Conservation (phyloP, 2,888 invertebrate genomes). For the Rhabditoides inermis region DNA sequence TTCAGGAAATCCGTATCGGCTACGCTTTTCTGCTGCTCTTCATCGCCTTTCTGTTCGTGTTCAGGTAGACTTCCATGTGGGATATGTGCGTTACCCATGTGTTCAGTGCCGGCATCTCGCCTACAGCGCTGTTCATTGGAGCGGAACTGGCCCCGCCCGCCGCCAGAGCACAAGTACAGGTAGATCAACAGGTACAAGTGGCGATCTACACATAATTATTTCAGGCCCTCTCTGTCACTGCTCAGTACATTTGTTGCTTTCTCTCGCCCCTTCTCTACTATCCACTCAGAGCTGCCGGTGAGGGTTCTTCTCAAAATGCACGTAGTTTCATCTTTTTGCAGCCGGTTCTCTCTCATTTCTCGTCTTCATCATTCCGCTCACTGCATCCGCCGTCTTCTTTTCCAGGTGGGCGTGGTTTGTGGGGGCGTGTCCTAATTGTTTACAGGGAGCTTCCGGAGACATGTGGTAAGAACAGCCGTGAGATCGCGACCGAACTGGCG, state of each 20-base stretch:
- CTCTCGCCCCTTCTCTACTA: constrained; percentile 37
- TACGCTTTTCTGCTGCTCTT: constrained; percentile 32
- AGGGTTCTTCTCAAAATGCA: not conserved
- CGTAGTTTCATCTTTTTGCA: not conserved
- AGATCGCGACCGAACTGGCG: constrained; percentile 11
- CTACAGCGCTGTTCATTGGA: constrained; percentile 38
- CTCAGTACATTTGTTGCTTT: constrained; percentile 40
- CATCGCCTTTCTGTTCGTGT: constrained; percentile 32
- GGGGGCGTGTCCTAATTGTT: not conserved
- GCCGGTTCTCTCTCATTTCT: constrained; percentile 31
- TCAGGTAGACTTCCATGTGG: constrained; percentile 14
- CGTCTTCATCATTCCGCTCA: constrained; percentile 34
- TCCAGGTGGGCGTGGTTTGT: constrained; percentile 13
- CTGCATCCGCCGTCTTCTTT: constrained; percentile 26
- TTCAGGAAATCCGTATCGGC: constrained; percentile 13
- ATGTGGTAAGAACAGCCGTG: constrained; percentile 15
- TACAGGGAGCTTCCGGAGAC: constrained; percentile 24
- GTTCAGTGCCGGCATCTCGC: constrained; percentile 39
- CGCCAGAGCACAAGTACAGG: constrained; percentile 19
- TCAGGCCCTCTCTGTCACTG: constrained; percentile 17
- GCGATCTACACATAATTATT: not conserved
- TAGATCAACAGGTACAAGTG: not conserved
- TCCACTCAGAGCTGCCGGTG: constrained; percentile 17
- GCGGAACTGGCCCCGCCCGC: constrained; percentile 33
- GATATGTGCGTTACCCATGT: constrained; percentile 2